A percentile compares a stretch with the other conserved stretches of the same genome.
These are phyloP conservation scores for Onchidella celtica DNA, from an alignment of 2,888 invertebrate species.

Conservation along the genomic window DNA sequence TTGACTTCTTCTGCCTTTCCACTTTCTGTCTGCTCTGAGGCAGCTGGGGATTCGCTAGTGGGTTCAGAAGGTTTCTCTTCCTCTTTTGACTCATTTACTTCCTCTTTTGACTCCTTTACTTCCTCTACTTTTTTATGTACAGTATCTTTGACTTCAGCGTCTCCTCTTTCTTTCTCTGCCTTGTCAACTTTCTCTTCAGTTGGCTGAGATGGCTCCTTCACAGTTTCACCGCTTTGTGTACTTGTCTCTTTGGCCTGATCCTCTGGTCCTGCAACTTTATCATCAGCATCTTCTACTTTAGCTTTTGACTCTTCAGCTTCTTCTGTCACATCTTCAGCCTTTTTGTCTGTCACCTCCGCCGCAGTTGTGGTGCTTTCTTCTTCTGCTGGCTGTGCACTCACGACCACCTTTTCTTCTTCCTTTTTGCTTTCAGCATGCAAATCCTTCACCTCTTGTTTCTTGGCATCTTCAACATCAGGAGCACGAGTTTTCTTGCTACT, in stretches of 20 bases:
- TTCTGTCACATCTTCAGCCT: background rate
- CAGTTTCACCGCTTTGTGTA: background rate
- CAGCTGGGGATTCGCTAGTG: background rate
- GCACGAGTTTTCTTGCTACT: constrained; percentile 21
- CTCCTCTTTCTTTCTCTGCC: background rate
- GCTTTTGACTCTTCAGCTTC: background rate
- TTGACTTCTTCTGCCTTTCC: background rate
- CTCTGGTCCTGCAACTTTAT: background rate
- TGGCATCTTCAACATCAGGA: constrained; percentile 29
- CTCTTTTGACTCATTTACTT: background rate
- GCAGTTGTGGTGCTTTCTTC: too few relatives aligned
- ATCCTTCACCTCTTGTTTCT: constrained; percentile 10
- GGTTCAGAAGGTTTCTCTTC: background rate
- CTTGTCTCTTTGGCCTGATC: background rate
- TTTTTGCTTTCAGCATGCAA: background rate
- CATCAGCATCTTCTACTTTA: background rate
- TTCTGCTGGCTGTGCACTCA: too few relatives aligned
- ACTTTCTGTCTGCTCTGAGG: background rate
- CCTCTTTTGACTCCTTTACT: background rate
- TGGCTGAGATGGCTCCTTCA: background rate
- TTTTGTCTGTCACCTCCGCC: background rate
- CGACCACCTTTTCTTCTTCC: background rate
- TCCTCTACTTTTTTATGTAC: constrained; percentile 6
- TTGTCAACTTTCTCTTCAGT: background rate
- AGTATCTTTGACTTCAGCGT: background rate